Evolutionary conservation across 2,113 vertebrate genomes (phyloP).

Genomic region (Odontesthes bonariensis): DNA sequence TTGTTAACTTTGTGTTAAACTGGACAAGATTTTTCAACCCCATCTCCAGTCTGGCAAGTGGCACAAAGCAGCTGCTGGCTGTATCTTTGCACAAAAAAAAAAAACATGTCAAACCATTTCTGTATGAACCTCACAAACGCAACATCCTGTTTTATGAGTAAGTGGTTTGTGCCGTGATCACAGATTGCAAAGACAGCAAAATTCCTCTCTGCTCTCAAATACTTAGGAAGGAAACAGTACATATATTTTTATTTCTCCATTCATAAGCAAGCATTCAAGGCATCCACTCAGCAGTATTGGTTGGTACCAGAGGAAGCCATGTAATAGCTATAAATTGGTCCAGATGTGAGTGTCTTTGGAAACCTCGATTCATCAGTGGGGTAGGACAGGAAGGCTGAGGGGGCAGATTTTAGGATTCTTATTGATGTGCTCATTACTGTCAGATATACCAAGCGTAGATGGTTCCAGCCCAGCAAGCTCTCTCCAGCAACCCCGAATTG

Average conservation of each 20-base stretch:
- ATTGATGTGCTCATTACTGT: conserved; percentile 72
- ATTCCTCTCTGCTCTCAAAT: conserved; percentile 14
- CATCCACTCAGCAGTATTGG: conserved; percentile 50
- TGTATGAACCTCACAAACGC: background rate
- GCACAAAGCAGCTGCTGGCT: background rate
- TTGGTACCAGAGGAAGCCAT: conserved; percentile 40
- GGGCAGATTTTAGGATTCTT: conserved; percentile 52
- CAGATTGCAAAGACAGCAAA: conserved; percentile 3
- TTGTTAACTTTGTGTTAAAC: background rate
- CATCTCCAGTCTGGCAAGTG: background rate
- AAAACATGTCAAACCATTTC: background rate
- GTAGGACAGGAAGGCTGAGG: conserved; percentile 56
- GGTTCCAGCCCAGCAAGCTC: conserved; percentile 35
- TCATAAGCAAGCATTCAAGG: conserved; percentile 41
- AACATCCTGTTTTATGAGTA: background rate
- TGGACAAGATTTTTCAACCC: background rate
- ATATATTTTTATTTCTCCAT: conserved; percentile 41
- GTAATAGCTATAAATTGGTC: conserved; percentile 55
- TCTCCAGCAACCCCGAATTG: conserved; percentile 61
- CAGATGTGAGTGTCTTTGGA: conserved; percentile 41
- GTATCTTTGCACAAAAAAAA: background rate
- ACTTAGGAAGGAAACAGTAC: background rate
- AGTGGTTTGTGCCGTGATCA: background rate
- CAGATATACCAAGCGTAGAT: conserved; percentile 30
- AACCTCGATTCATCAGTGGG: conserved; percentile 52